phyloP scores from a whole-genome alignment of 2,888 invertebrate species.

The Bellardia pandia region DNA sequence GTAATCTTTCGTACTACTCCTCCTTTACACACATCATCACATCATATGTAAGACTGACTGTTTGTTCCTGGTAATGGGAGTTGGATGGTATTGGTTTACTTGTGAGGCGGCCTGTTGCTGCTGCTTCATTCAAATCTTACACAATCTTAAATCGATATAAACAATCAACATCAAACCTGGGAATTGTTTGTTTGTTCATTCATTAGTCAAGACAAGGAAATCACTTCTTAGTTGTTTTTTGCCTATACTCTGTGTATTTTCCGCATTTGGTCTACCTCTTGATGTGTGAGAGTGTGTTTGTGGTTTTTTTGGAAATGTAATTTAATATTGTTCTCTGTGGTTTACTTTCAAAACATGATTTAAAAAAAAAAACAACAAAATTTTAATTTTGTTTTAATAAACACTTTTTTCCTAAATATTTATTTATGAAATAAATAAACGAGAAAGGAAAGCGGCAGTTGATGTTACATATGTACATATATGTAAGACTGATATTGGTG shows the following conservation, averaged over 20 bases:
- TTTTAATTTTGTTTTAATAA: constrained; percentile 23
- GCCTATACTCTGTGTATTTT: neutral
- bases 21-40: neutral
- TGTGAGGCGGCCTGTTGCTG: constrained; percentile 24
- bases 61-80: constrained; percentile 43
- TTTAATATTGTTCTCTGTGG: constrained; percentile 67
- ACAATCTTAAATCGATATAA: constrained; percentile 44
- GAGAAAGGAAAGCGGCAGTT: too few relatives aligned
- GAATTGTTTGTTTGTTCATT: constrained; percentile 26
- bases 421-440: neutral
- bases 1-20: constrained; percentile 15
- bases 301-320: constrained; percentile 57
- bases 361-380: constrained; percentile 20
- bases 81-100: constrained; percentile 18
- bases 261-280: constrained; percentile 1
- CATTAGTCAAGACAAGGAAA: constrained; percentile 61
- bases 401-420: neutral
- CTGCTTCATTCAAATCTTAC: constrained; percentile 7
- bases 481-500: too few relatives aligned
- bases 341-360: constrained; percentile 44
- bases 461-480: too few relatives aligned
- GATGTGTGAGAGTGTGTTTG: constrained; percentile 48
- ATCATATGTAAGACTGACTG: neutral
- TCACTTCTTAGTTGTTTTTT: constrained; percentile 20
- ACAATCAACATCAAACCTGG: constrained; percentile 45